Evolutionary conservation across 2,888 invertebrate genomes (phyloP).

Genomic region (Gastrophysa polygoni): DNA sequence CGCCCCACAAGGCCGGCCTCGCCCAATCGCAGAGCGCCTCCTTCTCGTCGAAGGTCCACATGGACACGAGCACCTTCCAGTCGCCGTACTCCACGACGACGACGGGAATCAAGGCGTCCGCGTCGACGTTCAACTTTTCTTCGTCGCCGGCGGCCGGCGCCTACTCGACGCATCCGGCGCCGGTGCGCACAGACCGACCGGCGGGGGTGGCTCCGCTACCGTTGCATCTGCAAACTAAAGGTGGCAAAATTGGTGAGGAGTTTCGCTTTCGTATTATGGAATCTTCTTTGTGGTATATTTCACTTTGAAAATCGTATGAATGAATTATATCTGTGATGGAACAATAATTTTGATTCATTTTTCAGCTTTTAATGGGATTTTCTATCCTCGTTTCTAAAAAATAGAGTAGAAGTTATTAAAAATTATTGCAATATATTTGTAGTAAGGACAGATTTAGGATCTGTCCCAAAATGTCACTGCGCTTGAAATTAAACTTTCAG

Average conservation of each 20-base stretch:
- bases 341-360: too few species aligned
- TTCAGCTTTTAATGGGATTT: too few species aligned
- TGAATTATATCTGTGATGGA: too few species aligned
- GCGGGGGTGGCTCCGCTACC: constrained; percentile 55
- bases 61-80: constrained; percentile 50
- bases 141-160: constrained; percentile 50
- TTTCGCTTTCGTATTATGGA: not conserved
- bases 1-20: constrained; percentile 54
- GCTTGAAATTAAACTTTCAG: too few species aligned
- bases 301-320: too few species aligned
- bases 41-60: constrained; percentile 52
- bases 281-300: too few species aligned
- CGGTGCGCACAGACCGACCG: constrained; percentile 50
- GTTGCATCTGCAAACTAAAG: constrained; percentile 51
- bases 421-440: too few species aligned
- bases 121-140: constrained; percentile 63
- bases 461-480: too few species aligned
- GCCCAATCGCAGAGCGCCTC: constrained; percentile 71
- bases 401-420: too few species aligned
- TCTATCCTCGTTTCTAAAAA: too few species aligned
- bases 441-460: too few species aligned
- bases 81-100: constrained; percentile 45
- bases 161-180: constrained; percentile 57
- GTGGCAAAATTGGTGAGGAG: constrained; percentile 51
- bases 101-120: constrained; percentile 64